These are phyloP conservation scores for Pipa parva DNA, from an alignment of 2,113 vertebrate genomes.

Conservation along the genomic window DNA sequence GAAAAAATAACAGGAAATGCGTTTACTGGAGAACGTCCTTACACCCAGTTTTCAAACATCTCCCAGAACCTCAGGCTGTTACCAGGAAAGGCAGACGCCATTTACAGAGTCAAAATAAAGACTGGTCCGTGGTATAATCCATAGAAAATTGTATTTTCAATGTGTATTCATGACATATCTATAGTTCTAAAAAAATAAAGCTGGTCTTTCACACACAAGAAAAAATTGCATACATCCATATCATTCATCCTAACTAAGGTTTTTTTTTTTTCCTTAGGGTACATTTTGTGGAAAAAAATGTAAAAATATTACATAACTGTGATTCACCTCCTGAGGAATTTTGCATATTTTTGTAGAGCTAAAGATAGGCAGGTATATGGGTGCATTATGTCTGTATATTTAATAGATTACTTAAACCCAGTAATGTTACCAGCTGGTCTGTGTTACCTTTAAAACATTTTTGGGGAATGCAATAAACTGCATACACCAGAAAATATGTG, in stretches of 20 bases:
- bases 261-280: neutral
- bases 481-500: too few relatives aligned
- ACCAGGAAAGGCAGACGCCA: slow-evolving; percentile 38
- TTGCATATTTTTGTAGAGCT: neutral
- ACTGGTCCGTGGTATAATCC: slow-evolving; percentile 16
- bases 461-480: too few relatives aligned
- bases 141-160: slow-evolving; percentile 30
- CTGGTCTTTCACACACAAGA: slow-evolving; percentile 11
- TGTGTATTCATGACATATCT: slow-evolving; percentile 34
- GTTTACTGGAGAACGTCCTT: slow-evolving; percentile 31
- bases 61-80: slow-evolving; percentile 25
- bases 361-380: neutral
- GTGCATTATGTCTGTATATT: too few relatives aligned
- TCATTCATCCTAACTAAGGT: neutral
- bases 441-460: too few relatives aligned
- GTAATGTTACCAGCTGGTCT: too few relatives aligned
- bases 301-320: too few relatives aligned
- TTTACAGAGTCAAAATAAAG: slow-evolving; percentile 35
- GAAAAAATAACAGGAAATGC: slow-evolving; percentile 42
- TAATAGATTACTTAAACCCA: too few relatives aligned
- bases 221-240: slow-evolving; percentile 8
- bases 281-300: too few relatives aligned
- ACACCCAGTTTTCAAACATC: slow-evolving; percentile 27
- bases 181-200: slow-evolving; percentile 26
- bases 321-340: neutral